Conservation (phyloP, 2,888 invertebrate genomes). For the Volucella bombylans region DNA sequence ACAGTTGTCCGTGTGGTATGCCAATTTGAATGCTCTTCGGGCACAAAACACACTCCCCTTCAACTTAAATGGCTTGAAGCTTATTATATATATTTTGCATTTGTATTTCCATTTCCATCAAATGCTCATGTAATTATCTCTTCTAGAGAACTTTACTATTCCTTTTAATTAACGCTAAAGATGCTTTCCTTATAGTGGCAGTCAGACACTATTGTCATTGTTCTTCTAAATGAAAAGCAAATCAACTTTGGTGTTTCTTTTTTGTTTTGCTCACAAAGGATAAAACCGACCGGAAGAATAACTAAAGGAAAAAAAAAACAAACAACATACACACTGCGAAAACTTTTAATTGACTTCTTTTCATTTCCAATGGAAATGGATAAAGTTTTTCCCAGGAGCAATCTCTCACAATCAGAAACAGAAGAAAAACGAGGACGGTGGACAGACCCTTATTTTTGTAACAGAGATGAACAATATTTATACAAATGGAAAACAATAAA, state of each 20-base stretch:
- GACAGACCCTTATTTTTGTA: background rate
- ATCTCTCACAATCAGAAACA: background rate
- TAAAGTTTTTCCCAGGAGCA: conserved; percentile 45
- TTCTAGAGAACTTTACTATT: conserved; percentile 45
- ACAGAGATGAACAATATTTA: conserved; percentile 56
- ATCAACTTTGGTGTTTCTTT: conserved; percentile 8
- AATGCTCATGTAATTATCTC: conserved; percentile 3
- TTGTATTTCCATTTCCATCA: conserved; percentile 18
- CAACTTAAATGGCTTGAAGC: too few relatives aligned
- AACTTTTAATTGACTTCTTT: conserved; percentile 72
- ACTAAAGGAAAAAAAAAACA: conserved; percentile 14
- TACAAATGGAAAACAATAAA: conserved; percentile 52
- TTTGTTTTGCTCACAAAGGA: conserved; percentile 37
- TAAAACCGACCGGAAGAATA: conserved; percentile 16
- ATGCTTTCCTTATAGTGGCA: conserved; percentile 30
- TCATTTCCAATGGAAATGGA: conserved; percentile 67
- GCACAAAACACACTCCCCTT: too few relatives aligned
- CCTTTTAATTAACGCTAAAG: conserved; percentile 66
- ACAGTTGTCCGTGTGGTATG: too few relatives aligned
- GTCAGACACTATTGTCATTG: conserved; percentile 36
- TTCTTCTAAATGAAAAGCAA: conserved; percentile 42
- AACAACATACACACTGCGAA: conserved; percentile 46
- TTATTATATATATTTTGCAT: background rate
- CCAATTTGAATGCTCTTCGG: too few relatives aligned
- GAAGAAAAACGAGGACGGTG: too few relatives aligned